Evolutionary conservation across 2,113 vertebrate genomes (phyloP), one percentile per base, ranked within the genome.

Genomic region (Rhynchopsitta pachyrhyncha): DNA sequence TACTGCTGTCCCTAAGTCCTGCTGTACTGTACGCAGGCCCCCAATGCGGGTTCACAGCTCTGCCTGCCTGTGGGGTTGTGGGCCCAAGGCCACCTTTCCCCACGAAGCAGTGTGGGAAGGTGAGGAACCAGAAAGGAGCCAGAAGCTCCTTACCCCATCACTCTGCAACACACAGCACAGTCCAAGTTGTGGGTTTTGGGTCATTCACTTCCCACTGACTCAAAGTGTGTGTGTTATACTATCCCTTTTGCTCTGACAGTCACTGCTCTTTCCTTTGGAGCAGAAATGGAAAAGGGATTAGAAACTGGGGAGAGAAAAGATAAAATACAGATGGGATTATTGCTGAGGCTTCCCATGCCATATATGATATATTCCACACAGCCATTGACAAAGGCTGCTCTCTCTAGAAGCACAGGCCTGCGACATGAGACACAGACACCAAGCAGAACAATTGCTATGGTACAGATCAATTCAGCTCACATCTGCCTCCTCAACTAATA

Each of bases 371-470:
- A 33, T 47, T 68, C 57, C 39, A 44, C 33, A 29, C 5, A 49
- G 41, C 49, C 53, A 66, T 42, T 9, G 4, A 31, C 59, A 69
- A 80, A 39, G 31, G 55, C 70, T 74, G 42, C 57, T 85, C 47
- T 31, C 82, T 73, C 33, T 2, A 31, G 70, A 28, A 70, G 23
- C 55, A 77, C 20, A 35, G 44, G 15, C 44, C 68, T 63, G 50
- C 6, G 41, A 49, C 46, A 52, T 0, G 7, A 76, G 50, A 46
- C 53, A n/a, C 0, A 0, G 55, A 29, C 70, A 71, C 10, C 70
- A 71, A n/a, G 39, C 71, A 85, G 37, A 87, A 63, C 55, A 57
- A 47, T 1, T 62, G 68, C 55, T n/a, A 3, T 4, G 17, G 42
- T 37, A 53, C 7, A 3, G 16, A 50, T 27, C 10, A 1, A 20